These are phyloP conservation scores for Copidosoma floridanum DNA, from an alignment of 1,140 invertebrate species.

Conservation along the genomic window DNA sequence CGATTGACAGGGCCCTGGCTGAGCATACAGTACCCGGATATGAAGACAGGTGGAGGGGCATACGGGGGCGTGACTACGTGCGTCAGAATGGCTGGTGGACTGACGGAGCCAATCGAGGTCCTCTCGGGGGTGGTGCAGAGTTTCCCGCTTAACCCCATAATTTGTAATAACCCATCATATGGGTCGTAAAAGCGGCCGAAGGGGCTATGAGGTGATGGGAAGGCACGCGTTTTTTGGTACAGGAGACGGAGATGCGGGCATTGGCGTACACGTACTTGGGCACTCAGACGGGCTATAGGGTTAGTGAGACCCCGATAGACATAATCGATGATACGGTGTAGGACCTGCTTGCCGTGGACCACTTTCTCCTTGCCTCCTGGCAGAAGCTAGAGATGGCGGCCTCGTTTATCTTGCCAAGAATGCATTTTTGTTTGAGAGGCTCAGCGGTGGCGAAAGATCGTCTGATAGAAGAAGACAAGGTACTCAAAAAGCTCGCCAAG, in stretches of 20 bases:
- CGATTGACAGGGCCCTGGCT: no score
- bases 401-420: slow-evolving; percentile 40
- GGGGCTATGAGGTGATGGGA: slow-evolving; percentile 24
- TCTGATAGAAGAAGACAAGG: slow-evolving; percentile 28
- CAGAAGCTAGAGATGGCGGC: no score
- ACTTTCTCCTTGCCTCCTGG: slow-evolving; percentile 43
- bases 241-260: background rate
- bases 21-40: no score
- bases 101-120: no score
- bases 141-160: no score
- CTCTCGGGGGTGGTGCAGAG: no score
- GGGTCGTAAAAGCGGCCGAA: background rate
- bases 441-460: slow-evolving; percentile 25
- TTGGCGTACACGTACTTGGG: slow-evolving; percentile 37
- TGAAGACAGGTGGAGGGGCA: no score
- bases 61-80: no score
- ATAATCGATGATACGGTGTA: slow-evolving; percentile 13
- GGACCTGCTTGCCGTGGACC: slow-evolving; percentile 31
- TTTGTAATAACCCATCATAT: no score
- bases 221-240: slow-evolving; percentile 28
- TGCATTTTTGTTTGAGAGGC: slow-evolving; percentile 40
- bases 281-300: slow-evolving; percentile 34
- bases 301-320: slow-evolving; percentile 29
- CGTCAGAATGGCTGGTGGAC: no score
- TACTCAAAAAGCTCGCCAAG: no score